Percentiles rank a stretch among this genome's conserved stretches.
Conservation (phyloP, 2,113 vertebrate genomes). For the pig (Sus scrofa) region T2T-Sscrofa CM000812.6:1801001-1801500, state of each 20-base stretch:
- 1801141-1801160: too few species aligned
- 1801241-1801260: too few species aligned
- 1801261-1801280: not conserved
- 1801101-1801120: accelerated
- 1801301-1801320: too few species aligned
- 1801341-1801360: not conserved
- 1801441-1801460: not conserved
- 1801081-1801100: accelerated
- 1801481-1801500: not conserved
- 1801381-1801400: accelerated
- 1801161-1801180: too few species aligned
- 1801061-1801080: not conserved
- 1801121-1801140: not conserved
- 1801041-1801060: not conserved
- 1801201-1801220: not conserved
- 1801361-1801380: not conserved
- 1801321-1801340: not conserved
- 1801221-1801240: not conserved
- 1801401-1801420: not conserved
- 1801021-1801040: not conserved
- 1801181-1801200: too few species aligned
- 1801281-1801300: not conserved
- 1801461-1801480: not conserved
- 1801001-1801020: not conserved
- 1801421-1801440: not conserved